Evolutionary conservation across 2,797 vertebrate genomes (phyloP).

Genomic region (Vespertilio murinus): DNA sequence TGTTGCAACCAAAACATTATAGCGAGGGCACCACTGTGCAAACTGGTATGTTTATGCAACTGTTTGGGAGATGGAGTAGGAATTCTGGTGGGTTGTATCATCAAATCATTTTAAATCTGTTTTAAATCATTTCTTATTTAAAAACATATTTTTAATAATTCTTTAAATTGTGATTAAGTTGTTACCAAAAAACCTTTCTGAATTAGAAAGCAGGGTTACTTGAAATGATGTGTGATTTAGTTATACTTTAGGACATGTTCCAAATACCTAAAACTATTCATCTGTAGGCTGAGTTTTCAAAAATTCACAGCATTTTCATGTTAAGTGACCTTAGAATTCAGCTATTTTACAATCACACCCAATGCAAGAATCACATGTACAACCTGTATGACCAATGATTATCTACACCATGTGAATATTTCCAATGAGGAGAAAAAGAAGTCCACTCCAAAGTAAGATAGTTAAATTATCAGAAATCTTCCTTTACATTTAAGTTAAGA

Average conservation of each 20-base stretch:
- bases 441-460: neutral
- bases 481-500: neutral
- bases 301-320: neutral
- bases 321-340: conserved; percentile 38
- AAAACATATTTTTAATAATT: conserved; percentile 41
- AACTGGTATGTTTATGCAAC: neutral
- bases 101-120: neutral
- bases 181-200: neutral
- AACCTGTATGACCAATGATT: neutral
- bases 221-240: neutral
- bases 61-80: neutral
- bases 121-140: neutral
- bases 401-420: neutral
- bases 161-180: conserved; percentile 29
- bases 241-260: neutral
- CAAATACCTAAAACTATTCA: neutral
- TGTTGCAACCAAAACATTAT: neutral
- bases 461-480: conserved; percentile 32
- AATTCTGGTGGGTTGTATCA: neutral
- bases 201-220: neutral
- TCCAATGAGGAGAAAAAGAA: neutral
- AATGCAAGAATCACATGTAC: neutral
- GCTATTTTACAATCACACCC: neutral
- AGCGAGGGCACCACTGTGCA: neutral
- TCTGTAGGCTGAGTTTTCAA: neutral